Evolutionary conservation across 2,113 vertebrate species (phyloP).

Genomic region (Arvicanthis niloticus): DNA sequence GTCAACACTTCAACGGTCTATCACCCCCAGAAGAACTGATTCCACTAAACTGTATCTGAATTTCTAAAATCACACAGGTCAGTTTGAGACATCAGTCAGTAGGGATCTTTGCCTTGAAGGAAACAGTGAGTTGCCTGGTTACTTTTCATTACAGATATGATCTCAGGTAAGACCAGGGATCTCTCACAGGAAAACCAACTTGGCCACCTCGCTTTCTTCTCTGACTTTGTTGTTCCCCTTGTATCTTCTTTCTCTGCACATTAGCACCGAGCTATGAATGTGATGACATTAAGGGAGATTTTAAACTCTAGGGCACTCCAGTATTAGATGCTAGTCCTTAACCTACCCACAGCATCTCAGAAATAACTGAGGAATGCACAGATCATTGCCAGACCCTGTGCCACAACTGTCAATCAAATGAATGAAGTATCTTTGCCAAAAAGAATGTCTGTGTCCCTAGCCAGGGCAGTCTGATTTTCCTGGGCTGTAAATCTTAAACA

Average conservation of each 20-base stretch:
- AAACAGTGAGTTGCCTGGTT: background rate
- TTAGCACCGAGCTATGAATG: background rate
- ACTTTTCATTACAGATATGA: background rate
- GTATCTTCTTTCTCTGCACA: too few relatives aligned
- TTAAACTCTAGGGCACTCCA: background rate
- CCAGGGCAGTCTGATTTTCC: slow-evolving; percentile 30
- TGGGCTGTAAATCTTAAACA: slow-evolving; percentile 57
- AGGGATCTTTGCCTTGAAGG: background rate
- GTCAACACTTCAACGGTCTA: background rate
- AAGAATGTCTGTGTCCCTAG: background rate
- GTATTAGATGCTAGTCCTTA: background rate
- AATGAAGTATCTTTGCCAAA: slow-evolving; percentile 34
- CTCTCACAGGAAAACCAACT: background rate
- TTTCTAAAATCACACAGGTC: background rate
- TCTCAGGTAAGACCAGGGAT: background rate
- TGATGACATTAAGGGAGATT: background rate
- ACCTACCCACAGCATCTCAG: too few relatives aligned
- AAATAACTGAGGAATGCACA: background rate
- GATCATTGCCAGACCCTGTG: background rate
- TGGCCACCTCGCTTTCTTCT: background rate
- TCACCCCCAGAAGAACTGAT: background rate
- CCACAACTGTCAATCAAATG: slow-evolving; percentile 25
- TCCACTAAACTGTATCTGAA: background rate
- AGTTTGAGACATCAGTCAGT: background rate
- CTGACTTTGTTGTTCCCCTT: background rate